A percentile compares a stretch with the other conserved stretches of the same genome.
phyloP scores from a whole-genome alignment of 2,888 invertebrate genomes.

The Blera fallax region DNA sequence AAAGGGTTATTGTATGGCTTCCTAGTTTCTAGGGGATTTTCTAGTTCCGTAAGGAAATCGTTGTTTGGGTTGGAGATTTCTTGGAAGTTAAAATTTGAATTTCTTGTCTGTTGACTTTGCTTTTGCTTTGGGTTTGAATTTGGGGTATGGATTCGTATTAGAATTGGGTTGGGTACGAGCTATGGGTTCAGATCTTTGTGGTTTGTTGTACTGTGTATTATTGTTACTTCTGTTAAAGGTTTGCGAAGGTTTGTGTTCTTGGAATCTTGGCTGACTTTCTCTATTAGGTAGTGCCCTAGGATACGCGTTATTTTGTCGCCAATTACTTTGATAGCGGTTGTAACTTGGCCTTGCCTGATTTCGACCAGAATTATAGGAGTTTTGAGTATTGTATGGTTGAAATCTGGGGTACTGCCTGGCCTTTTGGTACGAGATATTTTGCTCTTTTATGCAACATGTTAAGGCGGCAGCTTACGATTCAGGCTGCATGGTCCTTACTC shows the following conservation, averaged over 20 bases:
- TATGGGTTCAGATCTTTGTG: background rate
- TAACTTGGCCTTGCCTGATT: background rate
- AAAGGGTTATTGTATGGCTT: background rate
- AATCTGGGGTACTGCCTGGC: too few relatives aligned
- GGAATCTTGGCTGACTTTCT: too few relatives aligned
- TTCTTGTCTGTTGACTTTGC: background rate
- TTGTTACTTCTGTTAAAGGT: background rate
- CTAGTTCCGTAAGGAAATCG: background rate
- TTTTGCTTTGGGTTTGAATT: too few relatives aligned
- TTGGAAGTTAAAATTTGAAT: constrained; percentile 31
- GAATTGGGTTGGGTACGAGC: background rate
- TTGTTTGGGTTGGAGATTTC: background rate
- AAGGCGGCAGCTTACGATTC: too few relatives aligned
- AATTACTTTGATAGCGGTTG: too few relatives aligned
- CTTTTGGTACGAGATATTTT: constrained; percentile 12
- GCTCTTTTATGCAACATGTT: too few relatives aligned
- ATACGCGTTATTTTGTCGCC: constrained; percentile 1
- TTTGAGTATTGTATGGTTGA: too few relatives aligned
- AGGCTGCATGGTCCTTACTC: too few relatives aligned
- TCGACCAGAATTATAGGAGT: background rate
- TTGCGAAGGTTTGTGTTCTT: background rate
- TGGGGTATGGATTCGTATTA: too few relatives aligned
- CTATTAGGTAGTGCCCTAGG: background rate
- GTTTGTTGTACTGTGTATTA: background rate
- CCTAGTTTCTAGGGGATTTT: too few relatives aligned